Evolutionary conservation across 2,888 invertebrate species (phyloP).

Genomic region (Acholoe squamosa): DNA sequence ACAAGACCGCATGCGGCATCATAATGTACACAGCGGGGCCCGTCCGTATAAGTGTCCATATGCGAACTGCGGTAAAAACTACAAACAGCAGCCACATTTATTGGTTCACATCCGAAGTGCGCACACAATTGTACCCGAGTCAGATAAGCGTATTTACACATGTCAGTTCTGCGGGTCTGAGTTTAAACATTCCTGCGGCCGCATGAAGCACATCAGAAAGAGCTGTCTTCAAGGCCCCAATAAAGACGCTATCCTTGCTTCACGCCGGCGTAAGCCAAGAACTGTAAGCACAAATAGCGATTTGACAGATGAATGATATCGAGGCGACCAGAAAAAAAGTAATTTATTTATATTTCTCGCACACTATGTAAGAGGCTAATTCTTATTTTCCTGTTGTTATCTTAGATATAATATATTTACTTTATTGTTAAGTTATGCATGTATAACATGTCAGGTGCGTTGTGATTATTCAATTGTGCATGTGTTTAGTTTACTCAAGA

Average conservation of each 20-base stretch:
- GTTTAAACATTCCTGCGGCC: slow-evolving; percentile 38
- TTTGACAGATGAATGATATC: too few species aligned
- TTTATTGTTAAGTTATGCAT: too few species aligned
- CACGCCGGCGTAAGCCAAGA: not conserved
- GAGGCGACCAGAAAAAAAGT: too few species aligned
- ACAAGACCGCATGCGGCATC: slow-evolving; percentile 18
- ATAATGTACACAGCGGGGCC: slow-evolving; percentile 44
- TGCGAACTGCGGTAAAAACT: slow-evolving; percentile 18
- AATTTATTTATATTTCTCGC: too few species aligned
- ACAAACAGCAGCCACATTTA: slow-evolving; percentile 43
- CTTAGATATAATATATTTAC: too few species aligned
- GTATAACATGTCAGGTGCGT: too few species aligned
- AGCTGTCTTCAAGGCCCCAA: slow-evolving; percentile 41
- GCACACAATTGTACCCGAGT: not conserved
- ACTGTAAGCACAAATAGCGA: not conserved
- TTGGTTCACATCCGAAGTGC: not conserved
- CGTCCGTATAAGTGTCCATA: slow-evolving; percentile 36
- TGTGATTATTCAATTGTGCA: too few species aligned
- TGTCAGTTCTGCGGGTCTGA: not conserved
- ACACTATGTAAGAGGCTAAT: too few species aligned
- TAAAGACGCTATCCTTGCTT: not conserved
- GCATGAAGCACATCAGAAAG: not conserved
- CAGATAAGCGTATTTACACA: not conserved
- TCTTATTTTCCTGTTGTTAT: too few species aligned
- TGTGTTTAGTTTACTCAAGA: too few species aligned